Conservation (phyloP, 1,140 invertebrate genomes). For the Chironomus tepperi region DNA sequence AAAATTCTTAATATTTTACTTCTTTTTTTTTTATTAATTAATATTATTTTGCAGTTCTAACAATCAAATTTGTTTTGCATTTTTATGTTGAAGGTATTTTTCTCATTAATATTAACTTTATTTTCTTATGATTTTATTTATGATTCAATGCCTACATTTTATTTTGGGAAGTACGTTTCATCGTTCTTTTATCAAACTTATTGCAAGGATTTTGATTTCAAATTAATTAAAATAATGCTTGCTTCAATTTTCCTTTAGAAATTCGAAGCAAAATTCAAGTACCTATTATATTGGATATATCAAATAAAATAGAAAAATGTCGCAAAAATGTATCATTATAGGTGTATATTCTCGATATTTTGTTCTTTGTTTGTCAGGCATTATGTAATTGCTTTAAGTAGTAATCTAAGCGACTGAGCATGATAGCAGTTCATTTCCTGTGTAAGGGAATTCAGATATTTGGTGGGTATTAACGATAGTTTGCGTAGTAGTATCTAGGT, state of each 20-base stretch:
- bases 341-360: background rate
- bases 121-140: background rate
- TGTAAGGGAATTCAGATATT: too few relatives aligned
- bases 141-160: background rate
- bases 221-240: background rate
- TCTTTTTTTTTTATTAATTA: background rate
- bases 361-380: background rate
- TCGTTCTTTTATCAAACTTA: too few relatives aligned
- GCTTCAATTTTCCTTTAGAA: background rate
- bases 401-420: background rate
- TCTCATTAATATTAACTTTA: background rate
- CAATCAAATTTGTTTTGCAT: background rate
- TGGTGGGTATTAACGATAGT: too few relatives aligned
- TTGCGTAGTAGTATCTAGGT: too few relatives aligned
- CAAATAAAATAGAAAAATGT: background rate
- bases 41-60: conserved; percentile 1
- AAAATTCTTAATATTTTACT: background rate
- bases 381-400: background rate
- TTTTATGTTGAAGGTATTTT: background rate
- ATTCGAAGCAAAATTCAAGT: background rate
- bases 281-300: background rate
- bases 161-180: too few relatives aligned
- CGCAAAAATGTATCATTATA: background rate
- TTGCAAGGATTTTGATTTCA: too few relatives aligned
- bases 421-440: background rate